Percentiles rank a stretch among this genome's conserved stretches.
These are phyloP conservation scores for Aegotheles bennettii DNA, from an alignment of 2,113 vertebrate genomes.

Conservation along the genomic window DNA sequence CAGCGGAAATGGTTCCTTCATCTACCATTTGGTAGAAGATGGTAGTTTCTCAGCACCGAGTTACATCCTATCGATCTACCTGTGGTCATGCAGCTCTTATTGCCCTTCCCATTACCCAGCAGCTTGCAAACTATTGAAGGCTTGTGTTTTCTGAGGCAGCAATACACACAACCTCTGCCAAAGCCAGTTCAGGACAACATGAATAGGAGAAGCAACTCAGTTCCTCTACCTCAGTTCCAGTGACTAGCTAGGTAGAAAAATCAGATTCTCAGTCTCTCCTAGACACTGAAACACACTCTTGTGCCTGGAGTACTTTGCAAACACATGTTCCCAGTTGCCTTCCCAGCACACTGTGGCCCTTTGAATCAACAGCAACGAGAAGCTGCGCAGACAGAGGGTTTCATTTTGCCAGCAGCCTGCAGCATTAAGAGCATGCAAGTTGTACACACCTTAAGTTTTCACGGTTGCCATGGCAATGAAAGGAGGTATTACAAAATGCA, in stretches of 20 bases:
- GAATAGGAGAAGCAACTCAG: background rate
- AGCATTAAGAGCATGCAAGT: slow-evolving; percentile 38
- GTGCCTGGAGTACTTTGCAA: slow-evolving; percentile 6
- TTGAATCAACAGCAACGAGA: background rate
- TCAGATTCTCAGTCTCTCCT: background rate
- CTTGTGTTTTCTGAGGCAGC: background rate
- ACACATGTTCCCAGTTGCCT: slow-evolving; percentile 30
- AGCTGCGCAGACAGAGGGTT: background rate
- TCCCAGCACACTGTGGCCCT: background rate
- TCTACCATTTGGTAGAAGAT: background rate
- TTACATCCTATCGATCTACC: background rate
- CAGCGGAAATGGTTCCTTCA: background rate
- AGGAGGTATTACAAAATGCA: slow-evolving; percentile 77
- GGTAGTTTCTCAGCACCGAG: background rate
- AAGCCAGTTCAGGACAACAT: rapidly evolving
- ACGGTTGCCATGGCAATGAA: slow-evolving; percentile 73
- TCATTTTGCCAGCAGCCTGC: slow-evolving; percentile 56
- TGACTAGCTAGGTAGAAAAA: background rate
- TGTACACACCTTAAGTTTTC: slow-evolving; percentile 74
- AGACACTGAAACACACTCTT: background rate
- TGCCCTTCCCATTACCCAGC: background rate
- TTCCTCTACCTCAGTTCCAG: background rate
- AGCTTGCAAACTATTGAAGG: background rate
- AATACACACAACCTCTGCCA: background rate
- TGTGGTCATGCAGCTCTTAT: background rate